Evolutionary conservation across 2,888 invertebrate species (phyloP).

Genomic region (Melanostoma mellinum): DNA sequence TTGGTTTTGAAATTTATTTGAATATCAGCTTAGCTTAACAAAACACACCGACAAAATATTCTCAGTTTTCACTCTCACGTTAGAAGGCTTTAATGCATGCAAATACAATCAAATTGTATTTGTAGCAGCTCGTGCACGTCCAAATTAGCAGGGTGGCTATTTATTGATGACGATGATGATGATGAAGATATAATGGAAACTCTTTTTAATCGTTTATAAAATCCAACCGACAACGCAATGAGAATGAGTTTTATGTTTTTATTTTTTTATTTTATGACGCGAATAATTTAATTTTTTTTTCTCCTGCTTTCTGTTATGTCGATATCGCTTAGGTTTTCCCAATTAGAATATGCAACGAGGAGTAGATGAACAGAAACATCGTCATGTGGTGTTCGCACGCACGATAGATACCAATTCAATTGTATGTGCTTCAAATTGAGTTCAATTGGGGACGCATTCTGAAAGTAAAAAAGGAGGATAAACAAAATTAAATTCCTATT

Average conservation of each 20-base stretch:
- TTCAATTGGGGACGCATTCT: conserved; percentile 38
- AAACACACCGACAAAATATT: conserved; percentile 16
- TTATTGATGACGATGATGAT: background rate
- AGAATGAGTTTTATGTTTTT: conserved; percentile 1
- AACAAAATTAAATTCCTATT: conserved; percentile 25
- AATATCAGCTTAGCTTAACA: conserved; percentile 20
- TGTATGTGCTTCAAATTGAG: conserved; percentile 39
- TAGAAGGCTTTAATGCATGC: conserved; percentile 14
- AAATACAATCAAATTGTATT: conserved; percentile 37
- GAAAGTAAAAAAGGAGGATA: conserved; percentile 17
- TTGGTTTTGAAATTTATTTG: conserved; percentile 41
- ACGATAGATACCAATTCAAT: conserved; percentile 44
- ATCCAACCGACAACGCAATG: background rate
- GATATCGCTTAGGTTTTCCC: conserved; percentile 27
- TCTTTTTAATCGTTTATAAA: conserved; percentile 20
- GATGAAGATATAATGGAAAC: conserved; percentile 9
- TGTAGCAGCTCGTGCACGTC: conserved; percentile 12
- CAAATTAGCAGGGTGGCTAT: background rate
- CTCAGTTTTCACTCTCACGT: conserved; percentile 39
- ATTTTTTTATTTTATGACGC: conserved; percentile 20
- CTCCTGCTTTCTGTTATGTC: background rate
- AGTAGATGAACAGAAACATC: conserved; percentile 23
- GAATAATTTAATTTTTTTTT: conserved; percentile 17
- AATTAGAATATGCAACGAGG: conserved; percentile 45
- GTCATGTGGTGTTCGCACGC: conserved; percentile 43